Evolutionary conservation across 92 coral and sea anemone species (phyloP).

Genomic region (Virgularia gustaviana): DNA sequence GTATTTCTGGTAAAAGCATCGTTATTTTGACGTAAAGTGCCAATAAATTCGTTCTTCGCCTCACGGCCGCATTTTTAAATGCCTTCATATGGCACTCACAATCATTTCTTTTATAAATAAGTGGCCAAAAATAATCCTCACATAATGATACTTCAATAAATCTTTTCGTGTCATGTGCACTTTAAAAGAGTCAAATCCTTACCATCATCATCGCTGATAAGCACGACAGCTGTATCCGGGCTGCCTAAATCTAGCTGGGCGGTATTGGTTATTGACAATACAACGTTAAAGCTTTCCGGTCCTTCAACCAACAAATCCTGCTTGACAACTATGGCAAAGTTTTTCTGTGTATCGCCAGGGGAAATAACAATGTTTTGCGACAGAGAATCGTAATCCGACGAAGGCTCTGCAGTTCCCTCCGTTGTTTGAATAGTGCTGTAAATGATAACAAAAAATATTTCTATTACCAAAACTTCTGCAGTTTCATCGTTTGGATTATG

Average conservation of each 20-base stretch:
- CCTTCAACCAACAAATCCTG: conserved; percentile 31
- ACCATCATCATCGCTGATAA: conserved; percentile 41
- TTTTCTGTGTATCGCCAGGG: not conserved
- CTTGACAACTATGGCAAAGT: not conserved
- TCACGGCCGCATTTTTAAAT: too few species aligned
- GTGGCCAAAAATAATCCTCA: too few species aligned
- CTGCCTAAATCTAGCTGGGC: not conserved
- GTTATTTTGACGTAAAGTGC: too few species aligned
- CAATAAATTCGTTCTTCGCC: too few species aligned
- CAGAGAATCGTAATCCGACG: not conserved
- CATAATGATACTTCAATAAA: too few species aligned
- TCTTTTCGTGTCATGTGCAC: too few species aligned
- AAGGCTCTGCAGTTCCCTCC: not conserved
- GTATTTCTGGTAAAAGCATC: too few species aligned
- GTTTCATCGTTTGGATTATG: not conserved
- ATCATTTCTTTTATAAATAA: too few species aligned
- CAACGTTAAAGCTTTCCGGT: conserved; percentile 20
- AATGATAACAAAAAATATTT: not conserved
- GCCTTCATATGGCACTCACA: too few species aligned
- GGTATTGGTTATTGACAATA: conserved; percentile 1
- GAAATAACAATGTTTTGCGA: not conserved
- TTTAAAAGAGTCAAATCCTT: not conserved
- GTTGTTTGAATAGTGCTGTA: not conserved
- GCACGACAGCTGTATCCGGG: not conserved
- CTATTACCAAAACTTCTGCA: not conserved